Base-by-base conservation (phyloP, 2,797 vertebrate species). In the Euthynnus affinis region DNA sequence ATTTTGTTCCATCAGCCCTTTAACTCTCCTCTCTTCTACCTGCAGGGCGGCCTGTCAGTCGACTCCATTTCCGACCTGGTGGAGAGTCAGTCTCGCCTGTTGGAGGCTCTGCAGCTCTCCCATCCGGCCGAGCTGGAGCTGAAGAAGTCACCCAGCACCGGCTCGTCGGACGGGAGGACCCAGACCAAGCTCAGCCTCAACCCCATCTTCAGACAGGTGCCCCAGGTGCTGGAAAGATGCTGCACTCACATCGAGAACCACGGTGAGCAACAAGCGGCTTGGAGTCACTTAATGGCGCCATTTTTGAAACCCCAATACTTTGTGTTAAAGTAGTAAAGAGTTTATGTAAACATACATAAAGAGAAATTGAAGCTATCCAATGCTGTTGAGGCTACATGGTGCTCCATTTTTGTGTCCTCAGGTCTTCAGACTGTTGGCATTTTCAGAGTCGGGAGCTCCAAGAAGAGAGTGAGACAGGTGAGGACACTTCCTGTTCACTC, bases 61-160 rank as follows among this genome's bases (percentile, higher is more conserved):
- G 97, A 99, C 89, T 98, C 94, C 83, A 96, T 98, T 91, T 92
- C 96, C 0, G 98, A 99, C 80, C 93, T 99, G 40, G 96, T 97
- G 0, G 96, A 96, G 52, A 97, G 96, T 51, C 73, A 96, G 15
- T 97, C 96, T 8, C 90, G 96, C 80, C 94, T 99, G 78, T 85
- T 99, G 93, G 96, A 97, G 93, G 97, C 97, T 0, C 95, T 99
- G 89, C 97, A 98, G 91, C 93, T 99, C 53, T 98, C 96, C 0
- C 95, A 96, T 88, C 96, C 95, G 0, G 95, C 94, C 0, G 97
- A 96, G 91, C 95, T 97, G 89, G 92, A 94, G 42, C 87, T 95
- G 5, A 94, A 91, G 85, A 95, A 96, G 77, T 85, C 94, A 0
- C 56, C 91, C 6, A 73, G 87, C 1, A 81, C 74, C 4, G n/a